A percentile compares a stretch with the other conserved stretches of the same genome.
These are phyloP conservation scores for Uromys caudimaculatus DNA, from an alignment of 2,797 vertebrate genomes.

Conservation along the genomic window DNA sequence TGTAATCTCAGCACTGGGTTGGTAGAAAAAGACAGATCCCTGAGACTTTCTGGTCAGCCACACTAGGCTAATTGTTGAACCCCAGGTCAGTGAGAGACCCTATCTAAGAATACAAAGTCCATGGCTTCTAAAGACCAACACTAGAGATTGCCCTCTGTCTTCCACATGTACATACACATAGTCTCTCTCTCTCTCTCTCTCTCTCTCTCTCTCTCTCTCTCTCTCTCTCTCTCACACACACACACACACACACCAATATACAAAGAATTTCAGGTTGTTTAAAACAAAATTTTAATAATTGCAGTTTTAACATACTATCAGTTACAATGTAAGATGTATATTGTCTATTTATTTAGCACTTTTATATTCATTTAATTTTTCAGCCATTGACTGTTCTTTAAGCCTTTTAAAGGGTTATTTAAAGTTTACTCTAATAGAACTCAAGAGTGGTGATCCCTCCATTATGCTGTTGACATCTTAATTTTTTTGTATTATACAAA, in stretches of 20 bases:
- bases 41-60: neutral
- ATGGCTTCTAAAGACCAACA: neutral
- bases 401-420: neutral
- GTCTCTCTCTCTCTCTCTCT: too few species aligned
- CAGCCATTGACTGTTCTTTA: neutral
- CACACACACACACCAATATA: neutral
- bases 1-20: neutral
- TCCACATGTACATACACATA: too few species aligned
- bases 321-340: neutral
- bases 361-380: neutral
- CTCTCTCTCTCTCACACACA: neutral
- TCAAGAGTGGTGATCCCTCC: neutral
- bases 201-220: too few species aligned
- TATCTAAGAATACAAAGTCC: neutral
- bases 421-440: neutral
- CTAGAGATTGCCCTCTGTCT: neutral
- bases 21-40: neutral
- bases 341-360: neutral
- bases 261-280: neutral
- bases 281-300: neutral
- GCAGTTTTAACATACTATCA: neutral
- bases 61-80: neutral
- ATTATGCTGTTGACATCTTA: neutral
- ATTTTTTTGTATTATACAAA: neutral
- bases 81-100: neutral